Evolutionary conservation across 2,113 vertebrate genomes (phyloP), one percentile per base, ranked within the genome.

Genomic region (Hylia prasina): DNA sequence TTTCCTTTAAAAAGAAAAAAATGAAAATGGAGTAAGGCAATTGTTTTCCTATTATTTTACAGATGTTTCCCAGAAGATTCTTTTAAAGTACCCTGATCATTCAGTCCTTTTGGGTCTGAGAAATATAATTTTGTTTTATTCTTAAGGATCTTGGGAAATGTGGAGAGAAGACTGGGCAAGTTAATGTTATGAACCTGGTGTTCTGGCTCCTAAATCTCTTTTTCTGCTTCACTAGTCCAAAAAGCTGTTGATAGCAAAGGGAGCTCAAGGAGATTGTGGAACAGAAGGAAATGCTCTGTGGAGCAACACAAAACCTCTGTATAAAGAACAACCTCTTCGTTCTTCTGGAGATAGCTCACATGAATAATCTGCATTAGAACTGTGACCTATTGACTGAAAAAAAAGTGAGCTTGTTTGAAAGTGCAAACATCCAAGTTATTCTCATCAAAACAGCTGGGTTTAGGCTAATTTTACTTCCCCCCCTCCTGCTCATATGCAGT

Each of bases 281-380:
- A 88, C n/a, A 92, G 58, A 92, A 92, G 45, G 92, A 92, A 92
- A 73, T 56, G 54, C 25, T 90, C 82, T 86, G 33, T 54, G 76
- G 79, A 76, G 23, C 40, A 58, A 51, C 15, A 17, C 25, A 35
- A 54, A 80, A 64, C 40, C 40, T 66, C 33, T 76, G 58, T 71
- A n/a, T 15, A 75, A 77, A 81, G 42, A 83, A 61, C 8, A 53
- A 78, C 16, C 14, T 73, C 68, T 90, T 83, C 1, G 0, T 92
- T 94, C 60, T 68, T 83, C 60, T 21, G 9, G 72, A 64, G 39
- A 13, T 35, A 54, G 42, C 42, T 89, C 50, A 61, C 47, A 44
- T 51, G 60, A 82, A 48, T 69, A 65, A 65, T 61, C 25, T 50
- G 13, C 39, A 16, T 83, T 81, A 56, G 24, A 80, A 31, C 33